Conservation (phyloP, 2,888 invertebrate genomes). For the Spodoptera littoralis region DNA sequence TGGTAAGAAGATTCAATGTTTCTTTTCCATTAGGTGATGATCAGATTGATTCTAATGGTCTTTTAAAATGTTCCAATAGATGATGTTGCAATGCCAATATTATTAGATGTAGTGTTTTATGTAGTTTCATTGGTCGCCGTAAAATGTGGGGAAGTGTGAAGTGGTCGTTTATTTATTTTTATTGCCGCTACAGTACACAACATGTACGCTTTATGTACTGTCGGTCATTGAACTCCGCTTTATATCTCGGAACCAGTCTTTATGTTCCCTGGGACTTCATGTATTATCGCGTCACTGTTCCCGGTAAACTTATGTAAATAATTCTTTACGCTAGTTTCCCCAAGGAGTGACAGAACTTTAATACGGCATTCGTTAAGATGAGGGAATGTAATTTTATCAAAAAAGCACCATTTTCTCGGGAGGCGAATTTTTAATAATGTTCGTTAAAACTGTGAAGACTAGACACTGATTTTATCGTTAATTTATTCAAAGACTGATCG, state of each 20-base stretch:
- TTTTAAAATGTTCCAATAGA: no score
- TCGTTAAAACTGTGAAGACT: no score
- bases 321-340: slow-evolving; percentile 9
- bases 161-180: slow-evolving; percentile 31
- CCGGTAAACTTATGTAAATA: not conserved
- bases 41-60: no score
- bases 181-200: slow-evolving; percentile 8
- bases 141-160: slow-evolving; percentile 26
- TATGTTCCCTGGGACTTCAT: slow-evolving; percentile 1
- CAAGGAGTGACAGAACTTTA: slow-evolving; percentile 11
- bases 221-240: slow-evolving; percentile 9
- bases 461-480: no score
- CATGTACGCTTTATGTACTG: slow-evolving; percentile 22
- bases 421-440: no score
- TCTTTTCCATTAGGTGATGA: no score
- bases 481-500: no score
- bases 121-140: slow-evolving; percentile 18
- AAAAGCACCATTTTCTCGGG: no score
- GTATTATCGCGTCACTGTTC: slow-evolving; percentile 4
- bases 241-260: slow-evolving; percentile 1
- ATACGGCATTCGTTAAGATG: slow-evolving; percentile 4
- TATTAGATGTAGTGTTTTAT: slow-evolving; percentile 19
- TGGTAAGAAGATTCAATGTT: no score
- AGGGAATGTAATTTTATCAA: no score
- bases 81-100: not conserved